Base-by-base conservation (phyloP, 2,888 invertebrate genomes). In the Drosophila stalkeri region DNA sequence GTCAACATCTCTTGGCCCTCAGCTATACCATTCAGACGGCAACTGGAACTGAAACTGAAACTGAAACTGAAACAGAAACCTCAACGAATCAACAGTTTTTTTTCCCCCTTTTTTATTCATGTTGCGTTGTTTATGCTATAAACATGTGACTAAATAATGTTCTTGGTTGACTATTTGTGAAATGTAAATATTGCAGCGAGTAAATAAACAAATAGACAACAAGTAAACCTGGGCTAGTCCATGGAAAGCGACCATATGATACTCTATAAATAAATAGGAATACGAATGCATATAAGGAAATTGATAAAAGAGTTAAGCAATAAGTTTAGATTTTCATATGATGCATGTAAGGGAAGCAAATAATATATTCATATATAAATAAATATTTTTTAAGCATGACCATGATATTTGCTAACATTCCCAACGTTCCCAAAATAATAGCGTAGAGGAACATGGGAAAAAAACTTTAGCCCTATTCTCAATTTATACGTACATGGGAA, bases 171-270 rank as follows among this genome's bases (percentile, higher is more conserved):
- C 61, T 75, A 52, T 70, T 69, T 75, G 75, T 63, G 35, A 52
- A 63, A 35, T 56, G 64, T 76, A 65, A 74, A 79, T 66, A 73
- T 74, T 79, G 52, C 47, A 77, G 64, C 27, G 46, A 60, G 63
- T 54, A 79, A 77, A 74, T 70, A 77, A 77, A 62, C 46, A 72
- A 68, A 63, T 35, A 61, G 49, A 65, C 35, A 52, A 49, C 27
- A 14, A 56, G 51, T 35, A 18, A 6, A 18, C 12, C n/a, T 2
- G n/a, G 3, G 0, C 7, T 1, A 7, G 18, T 3, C 8, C 14
- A 20, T 20, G 27, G 14, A 35, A 14, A 51, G 14, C 33, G 51
- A 51, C 1, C 20, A 1, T 3, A 8, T 8, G 11, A 20, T 35
- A 35, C 51, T 14, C 51, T 51, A 8, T 3, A 14, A n/a, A 0